A percentile compares a stretch with the other conserved stretches of the same genome.
phyloP scores from a whole-genome alignment of 2,113 vertebrate species.

The Callocephalon fimbriatum region DNA sequence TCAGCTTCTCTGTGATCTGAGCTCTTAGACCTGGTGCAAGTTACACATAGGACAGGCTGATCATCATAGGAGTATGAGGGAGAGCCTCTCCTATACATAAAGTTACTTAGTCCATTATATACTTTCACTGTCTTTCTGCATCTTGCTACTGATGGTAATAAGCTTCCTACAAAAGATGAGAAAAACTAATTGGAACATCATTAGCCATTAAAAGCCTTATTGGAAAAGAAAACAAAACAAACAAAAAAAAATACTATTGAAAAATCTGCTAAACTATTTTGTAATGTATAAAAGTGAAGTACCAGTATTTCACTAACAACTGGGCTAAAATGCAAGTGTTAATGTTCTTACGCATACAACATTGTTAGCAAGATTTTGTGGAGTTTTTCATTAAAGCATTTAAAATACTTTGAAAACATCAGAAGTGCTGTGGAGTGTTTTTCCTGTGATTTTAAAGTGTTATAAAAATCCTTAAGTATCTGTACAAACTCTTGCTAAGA shows the following conservation, averaged over 20 bases:
- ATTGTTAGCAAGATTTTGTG: neutral
- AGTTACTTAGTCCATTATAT: neutral
- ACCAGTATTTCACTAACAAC: neutral
- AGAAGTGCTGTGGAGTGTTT: neutral
- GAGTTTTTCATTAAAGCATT: neutral
- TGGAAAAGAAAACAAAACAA: neutral
- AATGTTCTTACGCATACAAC: neutral
- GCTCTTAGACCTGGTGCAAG: neutral
- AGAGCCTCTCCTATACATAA: neutral
- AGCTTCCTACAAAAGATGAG: neutral
- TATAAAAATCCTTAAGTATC: constrained; percentile 34
- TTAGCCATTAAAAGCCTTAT: neutral
- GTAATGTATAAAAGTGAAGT: neutral
- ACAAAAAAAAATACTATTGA: too few relatives aligned
- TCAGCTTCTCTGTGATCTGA: neutral
- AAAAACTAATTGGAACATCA: neutral
- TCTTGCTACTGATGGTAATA: neutral
- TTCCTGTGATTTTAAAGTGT: neutral
- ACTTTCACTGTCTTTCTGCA: neutral
- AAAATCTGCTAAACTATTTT: neutral
- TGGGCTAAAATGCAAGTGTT: neutral
- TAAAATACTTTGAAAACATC: neutral
- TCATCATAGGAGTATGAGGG: neutral
- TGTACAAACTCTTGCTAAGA: neutral
- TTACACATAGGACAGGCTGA: neutral